These are phyloP conservation scores for Agrilus biguttatus DNA, from an alignment of 2,888 invertebrate genomes.

Conservation along the genomic window DNA sequence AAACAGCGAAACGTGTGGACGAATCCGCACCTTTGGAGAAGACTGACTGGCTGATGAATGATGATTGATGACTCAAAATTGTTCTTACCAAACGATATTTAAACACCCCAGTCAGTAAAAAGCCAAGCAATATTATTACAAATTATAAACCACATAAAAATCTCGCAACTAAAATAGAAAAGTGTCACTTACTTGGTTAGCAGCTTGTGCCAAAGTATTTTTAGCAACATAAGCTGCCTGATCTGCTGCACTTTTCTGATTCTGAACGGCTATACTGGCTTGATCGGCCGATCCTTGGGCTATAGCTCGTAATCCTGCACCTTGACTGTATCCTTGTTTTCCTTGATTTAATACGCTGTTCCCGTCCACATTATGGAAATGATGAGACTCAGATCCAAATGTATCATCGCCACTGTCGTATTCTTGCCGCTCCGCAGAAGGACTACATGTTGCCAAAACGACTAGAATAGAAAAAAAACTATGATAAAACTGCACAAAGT, in stretches of 20 bases:
- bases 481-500: no score
- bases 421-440: conserved; percentile 8
- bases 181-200: conserved; percentile 33
- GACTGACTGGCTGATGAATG: no score
- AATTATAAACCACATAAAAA: no score
- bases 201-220: conserved; percentile 61
- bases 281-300: conserved; percentile 62
- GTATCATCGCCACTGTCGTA: conserved; percentile 8
- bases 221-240: conserved; percentile 69
- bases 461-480: conserved; percentile 1
- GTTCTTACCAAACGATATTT: no score
- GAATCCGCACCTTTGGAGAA: no score
- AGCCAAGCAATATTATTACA: no score
- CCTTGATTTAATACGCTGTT: conserved; percentile 13
- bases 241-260: conserved; percentile 60
- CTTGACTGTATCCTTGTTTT: conserved; percentile 48
- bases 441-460: conserved; percentile 1
- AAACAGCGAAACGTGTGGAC: no score
- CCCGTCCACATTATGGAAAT: conserved; percentile 10
- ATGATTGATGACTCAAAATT: no score
- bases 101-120: no score
- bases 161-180: no score
- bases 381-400: conserved; percentile 13
- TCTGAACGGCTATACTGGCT: conserved; percentile 56
- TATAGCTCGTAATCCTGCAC: conserved; percentile 55